Base-by-base conservation (phyloP, 2,113 vertebrate species). In the Periophthalmus modestus region DNA sequence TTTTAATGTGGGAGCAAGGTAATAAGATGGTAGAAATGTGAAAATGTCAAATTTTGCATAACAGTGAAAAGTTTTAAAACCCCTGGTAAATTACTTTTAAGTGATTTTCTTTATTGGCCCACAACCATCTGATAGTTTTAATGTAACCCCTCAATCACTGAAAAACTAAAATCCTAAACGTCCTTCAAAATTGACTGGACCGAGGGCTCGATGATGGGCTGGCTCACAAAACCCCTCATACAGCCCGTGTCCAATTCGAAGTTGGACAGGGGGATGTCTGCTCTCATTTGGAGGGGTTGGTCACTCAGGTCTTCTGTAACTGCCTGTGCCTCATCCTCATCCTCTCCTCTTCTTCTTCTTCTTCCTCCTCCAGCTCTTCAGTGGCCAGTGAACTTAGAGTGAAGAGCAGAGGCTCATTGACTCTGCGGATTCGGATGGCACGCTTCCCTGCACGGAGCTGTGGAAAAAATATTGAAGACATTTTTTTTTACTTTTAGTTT, bases 171-270 rank as follows among this genome's bases (percentile, higher is more conserved):
- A 43, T 43, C 39, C 39, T 43, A 43, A n/a, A 43, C 39, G 7
- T 43, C 39, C 39, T 11, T 10, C 7, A 10, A 28, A 43, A 43
- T 43, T 10, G 39, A 19, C 33, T 78, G n/a, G 43, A 90, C 88
- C 73, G 81, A 77, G 70, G 88, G 81, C 43, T 91, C 85, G 0
- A 86, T 87, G 78, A 91, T 81, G 2, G 91, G 74, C 80, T 92
- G 89, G 69, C 86, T 91, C 66, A 91, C 88, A n/a, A 5, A 90
- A 70, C 66, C 91, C 89, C 66, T 91, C 91, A 16, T 91, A 92
- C 65, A 89, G 81, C 73, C 90, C 91, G 46, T 0, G 83, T 91
- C 91, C 73, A 92, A 81, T 50, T 28, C 57, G 69, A 81, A 57
- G 76, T 77, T 69, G 57, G 75, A 23, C 0, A 65, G 62, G 19